Base-by-base conservation (phyloP, 2,113 vertebrate species). In the Pygoscelis antarcticus region DNA sequence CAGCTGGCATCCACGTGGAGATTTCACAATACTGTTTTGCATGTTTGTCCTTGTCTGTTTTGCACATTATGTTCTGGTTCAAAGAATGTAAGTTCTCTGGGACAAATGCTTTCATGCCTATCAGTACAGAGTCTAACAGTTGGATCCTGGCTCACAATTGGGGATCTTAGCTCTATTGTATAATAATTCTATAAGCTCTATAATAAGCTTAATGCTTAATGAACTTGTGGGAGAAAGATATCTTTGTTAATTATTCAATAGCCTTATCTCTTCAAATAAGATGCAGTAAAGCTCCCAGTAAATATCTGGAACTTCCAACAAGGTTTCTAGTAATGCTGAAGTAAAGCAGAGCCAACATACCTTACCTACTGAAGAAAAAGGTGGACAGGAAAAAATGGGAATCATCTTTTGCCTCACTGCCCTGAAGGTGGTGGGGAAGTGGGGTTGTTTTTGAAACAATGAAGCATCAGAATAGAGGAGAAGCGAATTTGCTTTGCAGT, bases 21-120 rank as follows among this genome's bases (percentile, higher is more conserved):
- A 52, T 96, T 95, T 95, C 92, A 82, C 92, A 58, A 84, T 70
- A 1, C 55, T 71, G 74, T 69, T 95, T 66, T 94, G 76, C 92
- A 8, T 68, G 69, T 69, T 85, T 91, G 89, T 9, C 95, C 96
- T 83, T 38, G 74, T 42, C 93, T 92, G 61, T 2, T 91, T 64
- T 71, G 94, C 86, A 90, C 96, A 90, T 89, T 93, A 22, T 89
- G 94, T 94, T 96, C 95, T 89, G 89, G 36, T 86, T 78, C 83
- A 90, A 84, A 87, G 83, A 79, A 87, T 58, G 26, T 11, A 40
- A 66, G 83, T 65, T 96, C 52, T 92, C 57, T 30, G 46, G 89
- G 93, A 87, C 83, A 93, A 89, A 89, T 57, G 74, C 87, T 96
- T 96, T 94, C 77, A 76, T 85, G 89, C 74, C 86, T 90, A 13